phyloP scores from a whole-genome alignment of 2,113 vertebrate species.

The Oryzias woworae region DNA sequence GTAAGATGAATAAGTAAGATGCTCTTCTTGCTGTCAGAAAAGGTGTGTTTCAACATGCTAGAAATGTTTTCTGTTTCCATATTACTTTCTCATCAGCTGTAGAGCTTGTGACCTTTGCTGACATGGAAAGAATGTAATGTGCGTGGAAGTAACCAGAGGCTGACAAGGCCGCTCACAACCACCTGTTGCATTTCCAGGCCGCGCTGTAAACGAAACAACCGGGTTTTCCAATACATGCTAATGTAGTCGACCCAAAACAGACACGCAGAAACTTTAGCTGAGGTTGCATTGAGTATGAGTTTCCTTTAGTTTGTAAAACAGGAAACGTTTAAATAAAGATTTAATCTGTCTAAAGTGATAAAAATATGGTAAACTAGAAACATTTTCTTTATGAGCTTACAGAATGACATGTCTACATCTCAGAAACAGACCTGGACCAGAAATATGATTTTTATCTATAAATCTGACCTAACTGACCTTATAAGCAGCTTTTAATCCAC shows the following conservation, averaged over 20 bases:
- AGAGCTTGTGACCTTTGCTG: slow-evolving; percentile 69
- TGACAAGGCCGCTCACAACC: slow-evolving; percentile 47
- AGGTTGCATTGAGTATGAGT: too few relatives aligned
- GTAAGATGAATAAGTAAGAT: neutral
- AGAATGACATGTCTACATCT: neutral
- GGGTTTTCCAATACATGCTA: slow-evolving; percentile 52
- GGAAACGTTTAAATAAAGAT: too few relatives aligned
- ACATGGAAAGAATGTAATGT: slow-evolving; percentile 72
- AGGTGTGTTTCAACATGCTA: neutral
- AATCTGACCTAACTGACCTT: slow-evolving; percentile 74
- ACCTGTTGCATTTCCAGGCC: slow-evolving; percentile 68
- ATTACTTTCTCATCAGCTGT: slow-evolving; percentile 50
- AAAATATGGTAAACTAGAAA: too few relatives aligned
- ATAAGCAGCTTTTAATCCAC: slow-evolving; percentile 94
- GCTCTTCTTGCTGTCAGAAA: neutral
- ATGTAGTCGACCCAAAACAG: slow-evolving; percentile 16
- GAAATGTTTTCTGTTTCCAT: slow-evolving; percentile 37
- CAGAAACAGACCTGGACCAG: neutral
- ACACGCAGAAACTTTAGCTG: neutral
- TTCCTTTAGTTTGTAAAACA: too few relatives aligned
- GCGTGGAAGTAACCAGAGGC: slow-evolving; percentile 57
- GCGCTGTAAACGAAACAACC: slow-evolving; percentile 42
- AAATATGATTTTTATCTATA: neutral
- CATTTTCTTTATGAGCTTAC: too few relatives aligned
- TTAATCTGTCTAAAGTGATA: too few relatives aligned